A percentile compares a stretch with the other conserved stretches of the same genome.
These are phyloP conservation scores for Papilio polytes DNA, from an alignment of 1,140 invertebrate genomes.

Conservation along the genomic window DNA sequence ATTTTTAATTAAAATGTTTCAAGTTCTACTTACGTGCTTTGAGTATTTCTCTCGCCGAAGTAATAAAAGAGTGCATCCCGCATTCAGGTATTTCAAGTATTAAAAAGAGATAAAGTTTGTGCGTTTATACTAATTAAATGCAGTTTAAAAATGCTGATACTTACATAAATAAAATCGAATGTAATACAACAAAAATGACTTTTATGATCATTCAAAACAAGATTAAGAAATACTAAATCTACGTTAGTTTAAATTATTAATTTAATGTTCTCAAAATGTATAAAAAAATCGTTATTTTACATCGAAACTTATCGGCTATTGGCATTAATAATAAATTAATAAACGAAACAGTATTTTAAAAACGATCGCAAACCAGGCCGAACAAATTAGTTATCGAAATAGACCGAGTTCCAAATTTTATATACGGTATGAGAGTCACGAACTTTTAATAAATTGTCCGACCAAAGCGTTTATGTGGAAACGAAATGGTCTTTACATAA, in stretches of 20 bases:
- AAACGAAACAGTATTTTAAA: not conserved
- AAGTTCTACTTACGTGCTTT: constrained; percentile 39
- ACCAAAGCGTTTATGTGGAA: constrained; percentile 34
- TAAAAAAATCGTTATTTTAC: too few species aligned
- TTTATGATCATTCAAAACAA: too few species aligned
- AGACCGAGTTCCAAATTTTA: constrained; percentile 25
- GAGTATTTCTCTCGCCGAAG: constrained; percentile 33
- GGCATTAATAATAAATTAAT: not conserved
- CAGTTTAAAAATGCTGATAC: not conserved
- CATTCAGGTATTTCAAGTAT: constrained; percentile 37
- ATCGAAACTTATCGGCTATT: not conserved
- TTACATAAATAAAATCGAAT: not conserved
- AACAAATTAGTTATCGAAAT: constrained; percentile 6
- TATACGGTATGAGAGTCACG: constrained; percentile 46
- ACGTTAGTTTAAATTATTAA: too few species aligned
- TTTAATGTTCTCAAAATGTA: too few species aligned
- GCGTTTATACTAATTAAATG: not conserved
- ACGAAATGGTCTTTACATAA: constrained; percentile 37
- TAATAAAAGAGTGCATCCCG: constrained; percentile 33
- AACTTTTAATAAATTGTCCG: constrained; percentile 47
- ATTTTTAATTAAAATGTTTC: constrained; percentile 42
- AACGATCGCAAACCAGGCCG: not conserved
- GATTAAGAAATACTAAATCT: too few species aligned
- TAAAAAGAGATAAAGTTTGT: constrained; percentile 14
- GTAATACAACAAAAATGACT: too few species aligned